A percentile compares a stretch with the other conserved stretches of the same genome.
Conservation (phyloP, 2,888 invertebrate species). For the Andrena trimmerana region DNA sequence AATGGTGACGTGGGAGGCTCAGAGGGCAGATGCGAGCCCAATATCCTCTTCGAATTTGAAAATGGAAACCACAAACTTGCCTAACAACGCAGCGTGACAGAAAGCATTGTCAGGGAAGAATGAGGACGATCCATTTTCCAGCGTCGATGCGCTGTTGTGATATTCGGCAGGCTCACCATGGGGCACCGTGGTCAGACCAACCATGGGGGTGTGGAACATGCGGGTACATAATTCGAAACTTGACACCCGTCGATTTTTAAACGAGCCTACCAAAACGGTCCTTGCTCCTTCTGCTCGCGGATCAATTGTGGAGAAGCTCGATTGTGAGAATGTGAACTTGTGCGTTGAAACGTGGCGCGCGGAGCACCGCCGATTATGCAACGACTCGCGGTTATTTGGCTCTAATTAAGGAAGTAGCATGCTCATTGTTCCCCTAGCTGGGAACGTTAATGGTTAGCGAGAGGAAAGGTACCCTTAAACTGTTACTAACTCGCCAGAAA, state of each 20-base stretch:
- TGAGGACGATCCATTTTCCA: conserved; percentile 23
- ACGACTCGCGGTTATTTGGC: conserved; percentile 50
- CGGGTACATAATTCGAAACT: conserved; percentile 63
- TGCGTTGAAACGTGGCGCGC: conserved; percentile 46
- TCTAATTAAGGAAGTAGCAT: conserved; percentile 62
- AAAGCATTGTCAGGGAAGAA: conserved; percentile 37
- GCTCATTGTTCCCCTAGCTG: conserved; percentile 53
- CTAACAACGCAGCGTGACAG: conserved; percentile 15
- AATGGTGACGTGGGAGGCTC: no score
- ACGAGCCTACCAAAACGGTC: no score
- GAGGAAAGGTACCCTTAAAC: not conserved
- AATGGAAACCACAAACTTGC: not conserved
- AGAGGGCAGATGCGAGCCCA: no score
- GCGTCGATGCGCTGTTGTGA: conserved; percentile 30
- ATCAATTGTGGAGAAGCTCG: not conserved
- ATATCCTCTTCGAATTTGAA: conserved; percentile 17
- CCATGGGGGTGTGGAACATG: conserved; percentile 54
- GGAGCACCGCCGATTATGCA: conserved; percentile 48
- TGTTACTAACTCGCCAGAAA: not conserved
- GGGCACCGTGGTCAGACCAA: not conserved
- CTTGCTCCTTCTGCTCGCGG: not conserved
- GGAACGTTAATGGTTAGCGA: conserved; percentile 24
- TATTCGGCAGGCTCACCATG: not conserved
- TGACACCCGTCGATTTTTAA: conserved; percentile 38
- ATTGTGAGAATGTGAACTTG: conserved; percentile 57